Percentiles rank a stretch among this genome's conserved stretches.
phyloP scores from a whole-genome alignment of 2,797 vertebrate species.

The Acanthis flammea region DNA sequence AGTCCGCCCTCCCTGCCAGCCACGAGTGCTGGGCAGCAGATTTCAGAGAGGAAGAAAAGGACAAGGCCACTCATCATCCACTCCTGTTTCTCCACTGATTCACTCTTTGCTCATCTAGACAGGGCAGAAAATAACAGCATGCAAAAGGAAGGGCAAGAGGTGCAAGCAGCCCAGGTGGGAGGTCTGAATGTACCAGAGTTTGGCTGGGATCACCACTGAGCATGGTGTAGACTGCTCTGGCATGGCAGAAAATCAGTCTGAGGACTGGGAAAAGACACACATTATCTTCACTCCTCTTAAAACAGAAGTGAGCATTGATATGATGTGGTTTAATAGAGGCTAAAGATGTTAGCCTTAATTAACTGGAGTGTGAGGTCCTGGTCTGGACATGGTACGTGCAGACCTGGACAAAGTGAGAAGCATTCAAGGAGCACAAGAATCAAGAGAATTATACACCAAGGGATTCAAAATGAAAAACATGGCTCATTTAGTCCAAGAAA shows the following conservation, averaged over 20 bases:
- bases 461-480: background rate
- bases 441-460: background rate
- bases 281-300: background rate
- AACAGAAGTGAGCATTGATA: background rate
- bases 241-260: background rate
- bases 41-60: constrained; percentile 3
- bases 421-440: background rate
- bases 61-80: background rate
- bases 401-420: background rate
- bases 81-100: background rate
- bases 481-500: background rate
- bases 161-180: background rate
- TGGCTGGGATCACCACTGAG: background rate
- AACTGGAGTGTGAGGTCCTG: background rate
- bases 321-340: background rate
- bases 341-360: background rate
- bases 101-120: background rate
- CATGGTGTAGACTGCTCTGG: fast-evolving
- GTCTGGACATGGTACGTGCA: background rate
- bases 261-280: background rate
- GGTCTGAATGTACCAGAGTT: fast-evolving
- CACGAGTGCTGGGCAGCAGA: background rate
- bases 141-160: background rate
- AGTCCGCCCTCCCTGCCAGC: background rate
- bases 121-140: background rate